These are phyloP conservation scores for Danio tinwini DNA, from an alignment of 2,797 vertebrate genomes.

Conservation along the genomic window DNA sequence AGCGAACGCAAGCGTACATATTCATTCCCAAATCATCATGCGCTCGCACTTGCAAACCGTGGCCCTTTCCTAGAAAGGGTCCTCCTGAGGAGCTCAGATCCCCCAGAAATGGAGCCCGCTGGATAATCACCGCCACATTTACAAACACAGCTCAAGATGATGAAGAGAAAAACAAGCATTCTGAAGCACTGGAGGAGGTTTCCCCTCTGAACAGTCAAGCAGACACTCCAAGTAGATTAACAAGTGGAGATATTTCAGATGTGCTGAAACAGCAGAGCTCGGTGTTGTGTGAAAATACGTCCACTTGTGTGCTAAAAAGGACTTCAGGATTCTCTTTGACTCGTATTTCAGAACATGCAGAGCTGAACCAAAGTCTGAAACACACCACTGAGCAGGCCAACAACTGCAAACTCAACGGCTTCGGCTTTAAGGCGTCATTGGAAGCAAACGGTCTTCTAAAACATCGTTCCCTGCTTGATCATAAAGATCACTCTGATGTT, in stretches of 20 bases:
- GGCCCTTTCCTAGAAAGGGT: conserved; percentile 70
- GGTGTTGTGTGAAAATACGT: background rate
- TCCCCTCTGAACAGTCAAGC: no score
- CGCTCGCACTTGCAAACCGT: conserved; percentile 73
- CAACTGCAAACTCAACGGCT: background rate
- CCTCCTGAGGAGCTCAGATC: conserved; percentile 10
- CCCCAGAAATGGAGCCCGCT: background rate
- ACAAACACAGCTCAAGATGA: no score
- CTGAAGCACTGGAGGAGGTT: no score
- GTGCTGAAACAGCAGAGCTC: background rate
- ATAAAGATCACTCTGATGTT: background rate
- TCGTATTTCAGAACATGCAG: conserved; percentile 1
- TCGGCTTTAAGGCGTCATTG: conserved; percentile 1
- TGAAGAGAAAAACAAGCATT: no score
- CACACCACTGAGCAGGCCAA: background rate
- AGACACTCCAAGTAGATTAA: no score
- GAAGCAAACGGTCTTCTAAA: background rate
- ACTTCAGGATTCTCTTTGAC: background rate
- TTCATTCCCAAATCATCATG: conserved; percentile 62
- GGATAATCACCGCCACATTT: conserved; percentile 2
- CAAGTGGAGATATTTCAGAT: background rate
- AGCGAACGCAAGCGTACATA: conserved; percentile 70
- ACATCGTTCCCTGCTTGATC: background rate
- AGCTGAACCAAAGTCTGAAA: background rate
- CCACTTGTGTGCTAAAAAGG: background rate